Conservation (phyloP, 2,113 vertebrate species). For the Orthonyx spaldingii region DNA sequence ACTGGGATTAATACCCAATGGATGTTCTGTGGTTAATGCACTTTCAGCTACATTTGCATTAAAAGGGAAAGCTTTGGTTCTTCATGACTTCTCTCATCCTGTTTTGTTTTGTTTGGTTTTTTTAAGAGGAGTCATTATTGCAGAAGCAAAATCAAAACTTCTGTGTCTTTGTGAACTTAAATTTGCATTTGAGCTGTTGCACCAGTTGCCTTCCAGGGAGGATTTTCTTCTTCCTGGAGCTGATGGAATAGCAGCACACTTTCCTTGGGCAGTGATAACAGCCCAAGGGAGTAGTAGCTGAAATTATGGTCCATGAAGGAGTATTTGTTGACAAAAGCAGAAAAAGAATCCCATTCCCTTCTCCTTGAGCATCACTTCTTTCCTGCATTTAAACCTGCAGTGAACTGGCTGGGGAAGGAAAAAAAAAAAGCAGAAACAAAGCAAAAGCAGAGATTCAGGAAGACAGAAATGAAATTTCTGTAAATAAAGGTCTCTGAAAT, state of each 20-base stretch:
- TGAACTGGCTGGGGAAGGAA: neutral
- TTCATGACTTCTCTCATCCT: neutral
- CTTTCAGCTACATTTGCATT: neutral
- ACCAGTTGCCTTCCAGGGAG: neutral
- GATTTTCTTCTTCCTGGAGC: neutral
- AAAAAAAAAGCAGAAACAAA: neutral
- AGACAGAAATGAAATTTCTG: neutral
- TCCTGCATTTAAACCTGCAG: neutral
- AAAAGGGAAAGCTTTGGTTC: neutral
- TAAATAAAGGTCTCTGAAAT: neutral
- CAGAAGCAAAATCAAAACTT: neutral
- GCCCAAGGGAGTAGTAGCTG: fast-evolving
- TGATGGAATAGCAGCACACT: neutral
- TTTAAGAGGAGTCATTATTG: neutral
- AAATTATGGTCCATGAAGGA: neutral
- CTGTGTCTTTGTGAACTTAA: neutral
- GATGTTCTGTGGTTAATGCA: neutral
- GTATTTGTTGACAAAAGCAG: neutral
- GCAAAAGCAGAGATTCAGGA: neutral
- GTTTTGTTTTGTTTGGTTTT: neutral
- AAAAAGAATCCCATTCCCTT: neutral
- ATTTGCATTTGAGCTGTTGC: neutral
- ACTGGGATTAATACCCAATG: neutral
- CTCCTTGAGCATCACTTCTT: neutral
- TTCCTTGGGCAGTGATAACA: neutral